Percentiles rank a stretch among this genome's conserved stretches.
Evolutionary conservation across 1,140 invertebrate genomes (phyloP).

Genomic region (Caenorhabditis inopinata): DNA sequence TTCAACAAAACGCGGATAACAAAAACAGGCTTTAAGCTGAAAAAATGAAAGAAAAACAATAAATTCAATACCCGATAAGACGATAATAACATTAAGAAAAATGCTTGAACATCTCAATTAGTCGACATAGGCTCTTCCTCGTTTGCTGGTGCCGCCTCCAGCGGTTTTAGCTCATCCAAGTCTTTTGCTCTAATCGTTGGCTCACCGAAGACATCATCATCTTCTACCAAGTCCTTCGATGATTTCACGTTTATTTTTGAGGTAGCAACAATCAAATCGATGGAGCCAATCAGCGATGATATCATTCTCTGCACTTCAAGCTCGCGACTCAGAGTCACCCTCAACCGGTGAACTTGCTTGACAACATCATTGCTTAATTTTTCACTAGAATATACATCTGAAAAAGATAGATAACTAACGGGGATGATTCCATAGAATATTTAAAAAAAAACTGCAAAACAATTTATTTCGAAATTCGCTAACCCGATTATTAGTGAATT

Average conservation of each 20-base stretch:
- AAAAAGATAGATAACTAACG: background rate
- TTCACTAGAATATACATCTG: background rate
- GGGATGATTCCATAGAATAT: no score
- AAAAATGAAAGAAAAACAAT: background rate
- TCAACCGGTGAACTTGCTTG: background rate
- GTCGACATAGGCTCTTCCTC: background rate
- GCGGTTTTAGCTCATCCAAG: slow-evolving; percentile 1
- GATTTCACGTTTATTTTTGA: background rate
- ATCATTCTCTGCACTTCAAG: slow-evolving; percentile 13
- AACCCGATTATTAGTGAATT: no score
- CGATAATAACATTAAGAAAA: no score
- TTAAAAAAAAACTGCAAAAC: no score
- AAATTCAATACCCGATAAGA: background rate
- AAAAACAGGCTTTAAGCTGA: background rate
- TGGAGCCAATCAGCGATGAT: background rate
- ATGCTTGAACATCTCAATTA: no score
- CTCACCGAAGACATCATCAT: slow-evolving; percentile 4
- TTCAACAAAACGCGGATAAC: background rate
- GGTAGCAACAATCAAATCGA: background rate
- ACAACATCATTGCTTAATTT: background rate
- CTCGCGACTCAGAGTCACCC: background rate
- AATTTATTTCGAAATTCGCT: no score
- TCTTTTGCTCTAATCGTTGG: background rate
- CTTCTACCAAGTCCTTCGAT: background rate
- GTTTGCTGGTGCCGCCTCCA: background rate